Evolutionary conservation across 2,797 vertebrate genomes (phyloP).

Genomic region (Molossus molossus): DNA sequence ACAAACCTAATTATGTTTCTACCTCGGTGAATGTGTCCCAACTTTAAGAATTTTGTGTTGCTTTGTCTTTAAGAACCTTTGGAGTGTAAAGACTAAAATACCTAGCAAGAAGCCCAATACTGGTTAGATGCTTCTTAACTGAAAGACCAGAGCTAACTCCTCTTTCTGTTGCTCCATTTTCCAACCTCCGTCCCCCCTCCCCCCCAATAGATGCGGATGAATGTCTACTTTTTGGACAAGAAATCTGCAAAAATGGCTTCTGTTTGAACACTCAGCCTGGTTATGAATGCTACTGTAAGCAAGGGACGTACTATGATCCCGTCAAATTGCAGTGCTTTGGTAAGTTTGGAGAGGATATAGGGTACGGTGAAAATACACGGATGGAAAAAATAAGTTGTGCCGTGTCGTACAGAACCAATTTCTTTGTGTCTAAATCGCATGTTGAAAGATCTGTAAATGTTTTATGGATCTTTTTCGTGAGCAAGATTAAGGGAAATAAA

Average conservation of each 20-base stretch:
- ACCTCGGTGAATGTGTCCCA: background rate
- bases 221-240: slow-evolving; percentile 95
- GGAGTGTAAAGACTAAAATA: background rate
- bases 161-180: slow-evolving; percentile 29
- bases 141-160: background rate
- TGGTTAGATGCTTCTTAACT: background rate
- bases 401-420: background rate
- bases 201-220: slow-evolving; percentile 95
- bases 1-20: background rate
- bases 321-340: slow-evolving; percentile 96
- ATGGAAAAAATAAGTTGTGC: slow-evolving; percentile 75
- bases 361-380: slow-evolving; percentile 75
- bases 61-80: slow-evolving; percentile 15
- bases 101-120: background rate
- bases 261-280: slow-evolving; percentile 94
- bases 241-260: slow-evolving; percentile 98
- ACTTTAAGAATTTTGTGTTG: slow-evolving; percentile 21
- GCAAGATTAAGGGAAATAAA: slow-evolving; percentile 55
- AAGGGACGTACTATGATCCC: slow-evolving; percentile 96
- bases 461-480: slow-evolving; percentile 70
- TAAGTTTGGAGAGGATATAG: slow-evolving; percentile 88
- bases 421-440: slow-evolving; percentile 57
- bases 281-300: slow-evolving; percentile 98
- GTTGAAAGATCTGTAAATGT: slow-evolving; percentile 41
- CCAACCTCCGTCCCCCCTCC: background rate